Conservation (phyloP, 2,113 vertebrate genomes). For the Sarotherodon lohbergeri region DNA sequence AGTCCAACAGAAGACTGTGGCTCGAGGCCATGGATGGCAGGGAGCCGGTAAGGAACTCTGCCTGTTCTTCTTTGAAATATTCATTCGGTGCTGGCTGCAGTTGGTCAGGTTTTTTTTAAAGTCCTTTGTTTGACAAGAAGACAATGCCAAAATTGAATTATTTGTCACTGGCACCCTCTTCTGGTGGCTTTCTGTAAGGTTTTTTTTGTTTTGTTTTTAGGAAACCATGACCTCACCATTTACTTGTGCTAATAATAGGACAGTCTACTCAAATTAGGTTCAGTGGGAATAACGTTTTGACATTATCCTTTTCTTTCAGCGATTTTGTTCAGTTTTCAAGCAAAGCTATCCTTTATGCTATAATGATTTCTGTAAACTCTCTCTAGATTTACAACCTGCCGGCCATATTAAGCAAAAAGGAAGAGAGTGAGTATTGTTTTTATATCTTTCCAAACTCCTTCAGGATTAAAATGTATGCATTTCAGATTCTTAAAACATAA, state of each 20-base stretch:
- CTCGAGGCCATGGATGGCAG: constrained; percentile 98
- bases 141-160: background rate
- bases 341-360: background rate
- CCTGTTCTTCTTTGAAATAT: constrained; percentile 11
- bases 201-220: background rate
- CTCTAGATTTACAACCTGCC: constrained; percentile 93
- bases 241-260: constrained; percentile 1
- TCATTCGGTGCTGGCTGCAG: background rate
- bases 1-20: constrained; percentile 93
- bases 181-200: background rate
- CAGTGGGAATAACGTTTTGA: background rate
- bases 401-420: constrained; percentile 93
- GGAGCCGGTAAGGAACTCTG: constrained; percentile 82
- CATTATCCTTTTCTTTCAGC: background rate
- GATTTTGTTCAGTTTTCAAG: background rate
- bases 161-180: constrained; percentile 39
- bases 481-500: background rate
- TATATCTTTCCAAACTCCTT: background rate
- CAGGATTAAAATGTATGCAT: background rate
- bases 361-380: background rate
- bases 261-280: background rate
- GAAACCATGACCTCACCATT: constrained; percentile 24
- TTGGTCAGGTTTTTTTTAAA: background rate
- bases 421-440: constrained; percentile 86
- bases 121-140: background rate